Evolutionary conservation across 2,797 vertebrate genomes (phyloP).

Genomic region (Phoxinus dragarum): DNA sequence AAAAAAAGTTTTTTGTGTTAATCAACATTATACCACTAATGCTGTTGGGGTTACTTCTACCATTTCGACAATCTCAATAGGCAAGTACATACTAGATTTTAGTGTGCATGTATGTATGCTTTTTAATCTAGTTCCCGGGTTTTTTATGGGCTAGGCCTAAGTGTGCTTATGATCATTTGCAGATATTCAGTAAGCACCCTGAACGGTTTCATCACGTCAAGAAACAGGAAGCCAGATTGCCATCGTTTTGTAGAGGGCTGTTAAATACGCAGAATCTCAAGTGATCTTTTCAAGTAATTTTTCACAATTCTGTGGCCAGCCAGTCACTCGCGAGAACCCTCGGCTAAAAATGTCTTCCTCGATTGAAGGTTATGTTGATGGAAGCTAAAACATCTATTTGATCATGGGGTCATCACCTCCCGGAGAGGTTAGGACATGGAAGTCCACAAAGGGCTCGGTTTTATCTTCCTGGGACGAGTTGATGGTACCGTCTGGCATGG

Average conservation of each 20-base stretch:
- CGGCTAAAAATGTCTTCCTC: not conserved
- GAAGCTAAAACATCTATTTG: conserved; percentile 66
- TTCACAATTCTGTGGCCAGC: not conserved
- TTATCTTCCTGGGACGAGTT: conserved; percentile 80
- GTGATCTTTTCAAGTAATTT: not conserved
- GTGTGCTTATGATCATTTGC: conserved; percentile 1
- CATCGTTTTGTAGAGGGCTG: not conserved
- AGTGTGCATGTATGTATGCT: not conserved
- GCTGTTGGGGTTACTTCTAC: not conserved
- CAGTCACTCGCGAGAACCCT: conserved; percentile 1
- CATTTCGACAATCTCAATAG: not conserved
- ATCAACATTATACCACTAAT: conserved; percentile 9
- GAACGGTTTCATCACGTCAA: not conserved
- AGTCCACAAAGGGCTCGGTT: conserved; percentile 79
- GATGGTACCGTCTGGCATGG: conserved; percentile 80
- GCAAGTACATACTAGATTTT: conserved; percentile 11
- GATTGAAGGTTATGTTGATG: not conserved
- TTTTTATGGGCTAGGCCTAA: conserved; percentile 8
- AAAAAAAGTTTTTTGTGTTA: not conserved
- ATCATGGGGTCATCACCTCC: conserved; percentile 76
- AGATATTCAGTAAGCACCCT: not conserved
- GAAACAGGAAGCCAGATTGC: not conserved
- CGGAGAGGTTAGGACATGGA: conserved; percentile 67
- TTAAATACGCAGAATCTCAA: conserved; percentile 10
- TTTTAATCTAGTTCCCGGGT: not conserved